Evolutionary conservation across 2,888 invertebrate species (phyloP), one percentile per base, ranked within the genome.

Genomic region (Rotaria socialis): DNA sequence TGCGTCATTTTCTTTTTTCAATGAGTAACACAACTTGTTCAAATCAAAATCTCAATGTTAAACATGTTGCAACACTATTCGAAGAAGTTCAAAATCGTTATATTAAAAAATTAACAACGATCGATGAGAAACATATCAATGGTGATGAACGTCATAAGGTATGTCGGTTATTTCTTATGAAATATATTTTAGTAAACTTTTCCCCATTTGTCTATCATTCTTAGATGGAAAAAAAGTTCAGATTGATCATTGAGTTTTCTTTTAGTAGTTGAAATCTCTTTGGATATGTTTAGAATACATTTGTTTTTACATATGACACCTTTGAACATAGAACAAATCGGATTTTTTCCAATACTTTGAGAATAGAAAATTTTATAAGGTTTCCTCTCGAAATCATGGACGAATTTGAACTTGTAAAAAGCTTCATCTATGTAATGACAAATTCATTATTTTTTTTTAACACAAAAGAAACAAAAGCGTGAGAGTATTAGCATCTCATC

Each of bases 71-170:
- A 10, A 80, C 80, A 0, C 14, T 80, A 47, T 80, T 80, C 14
- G 80, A 80, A 47, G 80, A 80, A 80, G 80, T 80, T 47, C 80
- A 80, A 80, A 80, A 47, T 80, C 80, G 80, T 35, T 80, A 80
- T 80, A 47, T 80, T 41, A 80, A 43, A 24, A 80, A 80, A 80
- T 80, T 80, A 47, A 24, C 80, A 22, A 80, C 47, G 24, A 80
- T 80, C n/a, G 80, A 80, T 80, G 80, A 80, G 14, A 80, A 80
- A n/a, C 43, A 80, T 47, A 47, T 47, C 19, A 2, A 22, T 5
- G 14, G 1, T n/a, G 80, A 80, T 47, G 80, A 80, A 11, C 80
- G 80, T n/a, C 47, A 80, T n/a, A 80, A 80, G 47, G 80, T 80
- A 67, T 67, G 35, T 5, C 2, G 14, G 11, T 27, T 60, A n/a